Evolutionary conservation across 2,888 invertebrate species (phyloP).

Genomic region (Acrobasis repandana): DNA sequence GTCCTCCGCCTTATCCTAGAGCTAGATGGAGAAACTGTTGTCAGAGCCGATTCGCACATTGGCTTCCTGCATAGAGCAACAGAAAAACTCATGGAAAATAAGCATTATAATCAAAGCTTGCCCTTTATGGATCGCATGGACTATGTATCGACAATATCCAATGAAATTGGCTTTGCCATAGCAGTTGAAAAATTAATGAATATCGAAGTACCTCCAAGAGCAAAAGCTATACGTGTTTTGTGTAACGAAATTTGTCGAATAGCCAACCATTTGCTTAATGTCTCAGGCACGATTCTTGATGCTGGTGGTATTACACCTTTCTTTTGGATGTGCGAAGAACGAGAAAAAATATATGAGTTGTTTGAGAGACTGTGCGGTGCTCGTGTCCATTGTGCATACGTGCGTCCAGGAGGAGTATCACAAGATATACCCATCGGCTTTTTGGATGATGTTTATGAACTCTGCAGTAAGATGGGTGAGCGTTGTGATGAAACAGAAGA

Average conservation of each 20-base stretch:
- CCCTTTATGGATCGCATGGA: constrained; percentile 95
- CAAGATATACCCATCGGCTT: constrained; percentile 83
- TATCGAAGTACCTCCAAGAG: constrained; percentile 89
- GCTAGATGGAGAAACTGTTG: constrained; percentile 91
- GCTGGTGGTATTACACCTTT: constrained; percentile 94
- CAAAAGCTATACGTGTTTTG: constrained; percentile 90
- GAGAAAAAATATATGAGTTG: constrained; percentile 93
- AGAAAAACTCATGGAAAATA: constrained; percentile 94
- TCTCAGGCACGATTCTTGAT: constrained; percentile 90
- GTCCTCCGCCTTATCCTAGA: constrained; percentile 91
- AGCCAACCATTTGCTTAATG: constrained; percentile 90
- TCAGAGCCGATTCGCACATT: constrained; percentile 91
- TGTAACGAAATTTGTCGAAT: constrained; percentile 90
- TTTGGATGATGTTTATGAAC: constrained; percentile 90
- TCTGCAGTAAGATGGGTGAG: constrained; percentile 85
- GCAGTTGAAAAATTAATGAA: constrained; percentile 93
- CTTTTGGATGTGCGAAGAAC: constrained; percentile 95
- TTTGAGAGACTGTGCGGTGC: constrained; percentile 93
- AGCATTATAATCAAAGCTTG: constrained; percentile 92
- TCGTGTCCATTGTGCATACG: constrained; percentile 91
- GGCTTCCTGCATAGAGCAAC: constrained; percentile 94
- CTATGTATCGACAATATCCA: constrained; percentile 92
- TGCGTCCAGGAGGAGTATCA: constrained; percentile 91
- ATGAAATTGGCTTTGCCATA: constrained; percentile 90
- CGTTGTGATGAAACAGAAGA: constrained; percentile 94